phyloP scores from a whole-genome alignment of 2,113 vertebrate genomes.

The Tyto alba region DNA sequence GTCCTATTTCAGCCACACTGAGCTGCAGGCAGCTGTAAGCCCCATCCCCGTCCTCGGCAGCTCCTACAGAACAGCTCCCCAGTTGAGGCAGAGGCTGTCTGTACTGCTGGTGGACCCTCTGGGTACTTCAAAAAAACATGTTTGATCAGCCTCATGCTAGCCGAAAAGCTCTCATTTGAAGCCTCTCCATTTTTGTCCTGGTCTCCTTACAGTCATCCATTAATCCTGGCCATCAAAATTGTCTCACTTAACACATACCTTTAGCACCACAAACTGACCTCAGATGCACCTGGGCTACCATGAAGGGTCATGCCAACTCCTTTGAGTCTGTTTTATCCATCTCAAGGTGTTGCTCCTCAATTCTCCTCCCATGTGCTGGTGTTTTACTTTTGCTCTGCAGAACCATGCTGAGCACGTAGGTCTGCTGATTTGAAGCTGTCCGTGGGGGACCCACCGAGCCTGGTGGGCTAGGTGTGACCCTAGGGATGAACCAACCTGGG shows the following conservation, averaged over 20 bases:
- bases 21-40: neutral
- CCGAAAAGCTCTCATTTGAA: neutral
- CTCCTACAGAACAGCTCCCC: neutral
- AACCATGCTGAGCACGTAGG: neutral
- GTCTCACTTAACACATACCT: neutral
- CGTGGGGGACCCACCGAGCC: neutral
- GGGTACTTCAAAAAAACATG: neutral
- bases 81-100: neutral
- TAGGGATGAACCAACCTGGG: neutral
- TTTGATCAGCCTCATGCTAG: neutral
- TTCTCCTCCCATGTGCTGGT: neutral
- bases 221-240: neutral
- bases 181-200: neutral
- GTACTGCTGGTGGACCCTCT: neutral
- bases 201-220: neutral
- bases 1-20: rapidly evolving
- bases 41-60: neutral
- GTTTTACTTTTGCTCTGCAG: neutral
- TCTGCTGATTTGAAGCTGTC: neutral
- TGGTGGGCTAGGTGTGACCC: neutral
- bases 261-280: neutral
- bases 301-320: neutral
- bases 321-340: neutral
- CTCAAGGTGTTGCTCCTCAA: neutral
- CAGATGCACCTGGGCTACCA: neutral